These are phyloP conservation scores for Hymenopus coronatus DNA, from an alignment of 2,888 invertebrate species.

Conservation along the genomic window DNA sequence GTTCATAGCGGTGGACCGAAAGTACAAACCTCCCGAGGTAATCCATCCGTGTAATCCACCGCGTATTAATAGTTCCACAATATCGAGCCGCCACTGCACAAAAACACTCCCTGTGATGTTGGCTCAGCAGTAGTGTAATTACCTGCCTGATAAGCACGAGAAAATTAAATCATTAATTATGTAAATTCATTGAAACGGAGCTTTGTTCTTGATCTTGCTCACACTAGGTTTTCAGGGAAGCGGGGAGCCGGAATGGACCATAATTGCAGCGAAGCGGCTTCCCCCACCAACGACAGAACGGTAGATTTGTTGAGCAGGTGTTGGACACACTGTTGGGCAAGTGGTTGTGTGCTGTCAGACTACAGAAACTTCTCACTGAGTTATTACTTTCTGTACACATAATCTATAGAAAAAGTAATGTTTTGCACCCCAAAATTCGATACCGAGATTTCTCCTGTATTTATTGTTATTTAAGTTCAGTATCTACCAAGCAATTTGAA, in stretches of 20 bases:
- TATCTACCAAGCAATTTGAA: too few species aligned
- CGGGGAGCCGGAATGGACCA: not conserved
- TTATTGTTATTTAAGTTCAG: too few species aligned
- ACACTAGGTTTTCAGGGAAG: not conserved
- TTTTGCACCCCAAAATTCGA: too few species aligned
- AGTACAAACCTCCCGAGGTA: not conserved
- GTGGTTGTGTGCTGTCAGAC: not conserved
- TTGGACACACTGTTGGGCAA: not conserved
- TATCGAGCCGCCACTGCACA: not conserved
- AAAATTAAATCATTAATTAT: slow-evolving; percentile 35
- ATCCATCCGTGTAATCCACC: not conserved
- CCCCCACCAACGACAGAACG: not conserved
- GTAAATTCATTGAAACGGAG: slow-evolving; percentile 31
- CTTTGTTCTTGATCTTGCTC: slow-evolving; percentile 24
- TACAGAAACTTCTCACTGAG: not conserved
- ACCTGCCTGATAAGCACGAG: slow-evolving; percentile 31
- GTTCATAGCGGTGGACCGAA: not conserved
- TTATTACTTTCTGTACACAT: too few species aligned
- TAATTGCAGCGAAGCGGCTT: not conserved
- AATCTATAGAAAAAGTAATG: too few species aligned
- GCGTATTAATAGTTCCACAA: not conserved
- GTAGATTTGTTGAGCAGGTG: not conserved
- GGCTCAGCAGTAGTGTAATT: slow-evolving; percentile 1
- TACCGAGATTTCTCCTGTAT: too few species aligned
- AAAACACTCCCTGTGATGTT: not conserved